phyloP scores from a whole-genome alignment of 2,113 vertebrate species.

The Ochotona curzoniae region DNA sequence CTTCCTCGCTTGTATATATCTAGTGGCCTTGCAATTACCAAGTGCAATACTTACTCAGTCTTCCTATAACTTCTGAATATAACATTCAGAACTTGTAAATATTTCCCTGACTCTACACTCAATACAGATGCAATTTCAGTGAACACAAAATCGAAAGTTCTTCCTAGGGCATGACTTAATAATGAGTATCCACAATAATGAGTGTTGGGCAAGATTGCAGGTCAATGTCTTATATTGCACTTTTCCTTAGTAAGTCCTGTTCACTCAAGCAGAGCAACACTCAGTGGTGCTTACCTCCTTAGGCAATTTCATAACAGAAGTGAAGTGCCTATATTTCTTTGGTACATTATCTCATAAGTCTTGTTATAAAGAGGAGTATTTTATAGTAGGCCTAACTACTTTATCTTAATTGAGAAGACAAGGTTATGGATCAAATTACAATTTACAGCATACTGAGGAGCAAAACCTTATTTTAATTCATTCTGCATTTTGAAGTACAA shows the following conservation, averaged over 20 bases:
- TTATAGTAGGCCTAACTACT: slow-evolving; percentile 40
- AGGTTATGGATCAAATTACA: slow-evolving; percentile 46
- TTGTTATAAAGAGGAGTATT: slow-evolving; percentile 44
- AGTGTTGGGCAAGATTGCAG: background rate
- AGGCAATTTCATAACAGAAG: background rate
- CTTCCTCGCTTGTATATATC: background rate
- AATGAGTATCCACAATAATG: background rate
- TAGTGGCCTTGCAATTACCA: background rate
- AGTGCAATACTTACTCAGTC: background rate
- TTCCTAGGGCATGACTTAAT: background rate
- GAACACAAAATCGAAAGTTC: background rate
- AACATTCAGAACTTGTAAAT: background rate
- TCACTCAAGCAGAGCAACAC: background rate
- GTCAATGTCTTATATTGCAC: background rate
- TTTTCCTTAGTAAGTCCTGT: background rate
- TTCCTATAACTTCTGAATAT: background rate
- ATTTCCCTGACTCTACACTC: background rate
- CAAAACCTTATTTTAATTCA: slow-evolving; percentile 47
- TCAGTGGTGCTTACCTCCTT: background rate
- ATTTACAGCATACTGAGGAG: background rate
- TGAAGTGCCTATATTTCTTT: background rate
- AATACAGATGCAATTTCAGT: background rate
- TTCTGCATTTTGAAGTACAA: slow-evolving; percentile 24
- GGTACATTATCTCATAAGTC: slow-evolving; percentile 29
- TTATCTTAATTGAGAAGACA: slow-evolving; percentile 34